These are phyloP conservation scores for Eolophus roseicapilla DNA, from an alignment of 2,113 vertebrate species.

Conservation along the genomic window DNA sequence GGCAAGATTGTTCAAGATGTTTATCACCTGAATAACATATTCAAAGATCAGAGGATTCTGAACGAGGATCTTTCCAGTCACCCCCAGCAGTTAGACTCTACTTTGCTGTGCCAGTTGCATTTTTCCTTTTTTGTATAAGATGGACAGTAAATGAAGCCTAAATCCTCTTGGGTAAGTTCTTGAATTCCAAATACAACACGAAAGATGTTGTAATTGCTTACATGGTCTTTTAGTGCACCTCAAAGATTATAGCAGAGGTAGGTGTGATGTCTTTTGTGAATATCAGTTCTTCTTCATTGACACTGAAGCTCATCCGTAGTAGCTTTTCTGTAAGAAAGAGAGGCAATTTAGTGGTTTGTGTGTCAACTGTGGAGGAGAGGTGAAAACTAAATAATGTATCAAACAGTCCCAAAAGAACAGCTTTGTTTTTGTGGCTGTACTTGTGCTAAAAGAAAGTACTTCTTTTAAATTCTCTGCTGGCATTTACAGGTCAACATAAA, in stretches of 20 bases:
- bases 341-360: background rate
- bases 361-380: background rate
- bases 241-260: background rate
- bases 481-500: constrained; percentile 10
- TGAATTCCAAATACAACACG: background rate
- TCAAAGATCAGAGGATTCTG: background rate
- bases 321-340: background rate
- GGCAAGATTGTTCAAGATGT: background rate
- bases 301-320: background rate
- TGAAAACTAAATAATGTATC: constrained; percentile 6
- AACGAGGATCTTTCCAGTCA: background rate
- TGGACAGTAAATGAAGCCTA: background rate
- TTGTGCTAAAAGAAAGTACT: background rate
- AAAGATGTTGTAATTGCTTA: background rate
- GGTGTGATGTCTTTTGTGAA: background rate
- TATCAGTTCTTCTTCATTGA: background rate
- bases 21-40: background rate
- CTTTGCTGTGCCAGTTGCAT: background rate
- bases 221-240: background rate
- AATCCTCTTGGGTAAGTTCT: background rate
- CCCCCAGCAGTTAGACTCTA: background rate
- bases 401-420: background rate
- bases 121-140: background rate
- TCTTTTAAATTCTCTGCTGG: constrained; percentile 8
- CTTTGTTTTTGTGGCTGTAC: background rate